phyloP scores from a whole-genome alignment of 1,140 invertebrate species.

The Heliconius nattereri region DNA sequence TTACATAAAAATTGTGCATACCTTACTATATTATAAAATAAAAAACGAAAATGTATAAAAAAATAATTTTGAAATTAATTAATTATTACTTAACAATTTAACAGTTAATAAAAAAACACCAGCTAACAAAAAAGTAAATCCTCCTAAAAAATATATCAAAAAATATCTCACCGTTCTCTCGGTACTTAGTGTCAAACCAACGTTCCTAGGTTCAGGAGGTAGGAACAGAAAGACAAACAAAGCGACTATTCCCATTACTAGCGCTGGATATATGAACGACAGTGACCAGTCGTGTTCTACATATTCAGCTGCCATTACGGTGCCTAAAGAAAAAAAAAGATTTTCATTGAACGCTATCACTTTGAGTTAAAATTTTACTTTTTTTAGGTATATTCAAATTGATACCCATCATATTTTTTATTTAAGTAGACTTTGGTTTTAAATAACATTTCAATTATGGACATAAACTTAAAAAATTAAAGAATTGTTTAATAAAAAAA shows the following conservation, averaged over 20 bases:
- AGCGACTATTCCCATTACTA: slow-evolving; percentile 89
- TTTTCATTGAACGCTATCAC: background rate
- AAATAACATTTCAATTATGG: too few relatives aligned
- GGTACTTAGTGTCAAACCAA: slow-evolving; percentile 64
- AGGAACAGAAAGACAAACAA: slow-evolving; percentile 94
- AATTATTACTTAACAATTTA: too few relatives aligned
- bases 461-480: too few relatives aligned
- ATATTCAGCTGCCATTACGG: slow-evolving; percentile 91
- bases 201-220: slow-evolving; percentile 88
- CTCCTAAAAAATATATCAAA: background rate
- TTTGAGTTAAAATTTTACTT: background rate
- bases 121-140: background rate
- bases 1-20: too few relatives aligned
- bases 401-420: too few relatives aligned
- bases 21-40: too few relatives aligned
- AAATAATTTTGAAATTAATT: too few relatives aligned
- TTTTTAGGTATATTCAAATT: too few relatives aligned
- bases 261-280: slow-evolving; percentile 95
- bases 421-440: too few relatives aligned
- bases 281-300: slow-evolving; percentile 94
- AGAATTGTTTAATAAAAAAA: background rate
- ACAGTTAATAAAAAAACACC: too few relatives aligned
- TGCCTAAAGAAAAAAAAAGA: slow-evolving; percentile 62
- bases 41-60: too few relatives aligned
- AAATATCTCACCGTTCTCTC: slow-evolving; percentile 48